These are phyloP conservation scores for Thumatha senex DNA, from an alignment of 2,888 invertebrate species.

Conservation along the genomic window DNA sequence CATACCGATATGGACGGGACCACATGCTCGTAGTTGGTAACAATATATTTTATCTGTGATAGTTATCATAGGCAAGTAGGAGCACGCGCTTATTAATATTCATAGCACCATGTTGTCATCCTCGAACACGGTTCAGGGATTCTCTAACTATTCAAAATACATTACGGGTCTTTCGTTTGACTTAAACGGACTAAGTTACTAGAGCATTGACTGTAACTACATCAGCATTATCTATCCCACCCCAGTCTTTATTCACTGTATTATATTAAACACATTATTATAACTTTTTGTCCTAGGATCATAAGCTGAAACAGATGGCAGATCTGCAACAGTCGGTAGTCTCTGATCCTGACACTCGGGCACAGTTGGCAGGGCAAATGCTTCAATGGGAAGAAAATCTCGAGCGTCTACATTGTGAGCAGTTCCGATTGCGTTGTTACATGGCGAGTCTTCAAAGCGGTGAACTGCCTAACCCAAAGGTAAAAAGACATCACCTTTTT, in stretches of 20 bases:
- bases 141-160: conserved; percentile 51
- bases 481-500: conserved; percentile 58
- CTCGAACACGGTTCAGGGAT: conserved; percentile 51
- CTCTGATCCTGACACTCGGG: conserved; percentile 94
- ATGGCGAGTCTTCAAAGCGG: conserved; percentile 98
- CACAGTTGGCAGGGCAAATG: conserved; percentile 96
- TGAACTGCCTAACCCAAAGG: conserved; percentile 98
- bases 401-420: conserved; percentile 97
- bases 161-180: conserved; percentile 17
- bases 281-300: conserved; percentile 86
- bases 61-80: conserved; percentile 64
- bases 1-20: conserved; percentile 39
- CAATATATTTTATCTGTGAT: conserved; percentile 58
- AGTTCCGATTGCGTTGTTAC: conserved; percentile 97
- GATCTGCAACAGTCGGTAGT: conserved; percentile 98
- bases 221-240: conserved; percentile 11
- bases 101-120: conserved; percentile 64
- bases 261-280: no score
- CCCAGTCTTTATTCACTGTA: no score
- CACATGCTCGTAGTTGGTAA: conserved; percentile 43
- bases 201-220: background rate
- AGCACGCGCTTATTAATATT: conserved; percentile 72
- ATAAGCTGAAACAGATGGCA: conserved; percentile 99
- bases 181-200: background rate
- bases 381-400: conserved; percentile 98